Conservation (phyloP, 2,888 invertebrate genomes). For the Dione juno region DNA sequence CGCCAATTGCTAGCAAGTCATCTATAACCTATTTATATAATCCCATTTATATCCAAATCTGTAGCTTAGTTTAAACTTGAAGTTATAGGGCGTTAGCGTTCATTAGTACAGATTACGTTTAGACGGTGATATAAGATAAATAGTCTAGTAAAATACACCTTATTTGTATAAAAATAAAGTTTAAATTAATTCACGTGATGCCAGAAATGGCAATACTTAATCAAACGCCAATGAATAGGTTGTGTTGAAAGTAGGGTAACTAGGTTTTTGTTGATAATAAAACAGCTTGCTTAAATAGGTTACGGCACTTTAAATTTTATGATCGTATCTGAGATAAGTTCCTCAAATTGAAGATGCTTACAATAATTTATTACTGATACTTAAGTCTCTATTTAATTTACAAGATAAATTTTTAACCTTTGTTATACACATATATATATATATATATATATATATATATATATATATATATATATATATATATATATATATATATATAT, state of each 20-base stretch:
- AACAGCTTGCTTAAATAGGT: conserved; percentile 23
- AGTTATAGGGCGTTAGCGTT: conserved; percentile 51
- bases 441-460: too few species aligned
- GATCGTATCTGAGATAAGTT: neutral
- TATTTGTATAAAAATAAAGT: conserved; percentile 33
- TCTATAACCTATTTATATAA: conserved; percentile 43
- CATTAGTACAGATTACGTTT: conserved; percentile 51
- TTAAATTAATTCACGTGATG: conserved; percentile 26
- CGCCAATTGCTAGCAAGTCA: conserved; percentile 36
- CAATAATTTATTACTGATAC: neutral
- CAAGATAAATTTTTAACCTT: neutral
- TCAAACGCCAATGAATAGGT: conserved; percentile 51
- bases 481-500: too few species aligned
- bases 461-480: too few species aligned
- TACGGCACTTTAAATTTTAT: conserved; percentile 20
- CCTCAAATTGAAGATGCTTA: neutral
- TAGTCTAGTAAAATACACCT: conserved; percentile 31
- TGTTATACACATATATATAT: too few species aligned
- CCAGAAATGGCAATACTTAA: conserved; percentile 47
- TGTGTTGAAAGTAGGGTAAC: conserved; percentile 44
- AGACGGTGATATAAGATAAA: conserved; percentile 30
- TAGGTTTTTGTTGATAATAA: conserved; percentile 36
- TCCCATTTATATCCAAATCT: conserved; percentile 52
- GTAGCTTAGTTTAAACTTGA: conserved; percentile 51
- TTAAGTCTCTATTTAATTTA: neutral